Evolutionary conservation across 2,113 vertebrate genomes (phyloP), one percentile per base, ranked within the genome.

Genomic region (Rousettus leschenaultii): DNA sequence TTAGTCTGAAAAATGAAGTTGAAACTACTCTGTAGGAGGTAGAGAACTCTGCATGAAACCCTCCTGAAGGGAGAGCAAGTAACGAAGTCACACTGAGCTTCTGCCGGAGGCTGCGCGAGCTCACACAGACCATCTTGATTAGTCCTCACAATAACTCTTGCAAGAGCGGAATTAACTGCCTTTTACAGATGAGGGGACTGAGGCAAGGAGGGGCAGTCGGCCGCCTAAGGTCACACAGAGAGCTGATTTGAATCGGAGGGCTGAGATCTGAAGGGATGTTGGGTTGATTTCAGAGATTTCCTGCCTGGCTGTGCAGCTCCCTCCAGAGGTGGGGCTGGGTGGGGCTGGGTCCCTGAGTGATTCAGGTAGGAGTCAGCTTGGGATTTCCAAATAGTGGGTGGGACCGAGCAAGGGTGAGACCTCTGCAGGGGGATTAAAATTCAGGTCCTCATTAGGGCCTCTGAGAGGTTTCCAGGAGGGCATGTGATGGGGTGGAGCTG

Each of bases 321-420:
- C 30, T 84, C 45, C 5, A 24, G 85, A 91, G 95, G 96, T 89
- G 93, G 84, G 94, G 95, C 35, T 26, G 93, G 92, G 93, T 33
- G 24, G 55, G 75, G 95, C 57, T 15, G 53, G 48, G 89, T 73
- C 80, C 71, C 33, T 12, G 93, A n/a, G 73, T 97, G 97, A 97
- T 85, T 97, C 95, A 96, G 96, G 91, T 97, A n/a, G 87, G 94
- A 96, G 95, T 97, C 95, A 96, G 68, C 82, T 94, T 53, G 0
- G 35, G 85, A 92, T 97, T 97, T 94, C 93, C 77, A 95, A 88
- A 95, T 4, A 82, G 59, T 91, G 82, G 95, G 94, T 95, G 95
- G 57, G 43, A 33, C 75, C 14, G 21, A 45, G 43, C 7, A 19
- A 7, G 35, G 82, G 43, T 61, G 74, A 89, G 78, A 65, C 30